Conservation (phyloP, 2,888 invertebrate species). For the Flexamia atlantica region DNA sequence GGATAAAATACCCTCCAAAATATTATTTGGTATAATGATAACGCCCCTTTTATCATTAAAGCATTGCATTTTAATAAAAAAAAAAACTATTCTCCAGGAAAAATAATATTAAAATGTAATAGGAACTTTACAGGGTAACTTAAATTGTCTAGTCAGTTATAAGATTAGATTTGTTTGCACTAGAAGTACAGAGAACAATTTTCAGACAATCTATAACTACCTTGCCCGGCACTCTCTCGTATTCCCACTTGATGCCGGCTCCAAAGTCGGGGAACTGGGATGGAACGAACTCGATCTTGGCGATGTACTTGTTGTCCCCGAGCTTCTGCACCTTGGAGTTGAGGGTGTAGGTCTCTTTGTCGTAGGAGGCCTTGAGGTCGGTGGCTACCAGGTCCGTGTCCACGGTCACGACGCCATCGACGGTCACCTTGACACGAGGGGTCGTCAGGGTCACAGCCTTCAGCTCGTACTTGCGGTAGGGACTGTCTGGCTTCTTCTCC, state of each 20-base stretch:
- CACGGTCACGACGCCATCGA: slow-evolving; percentile 77
- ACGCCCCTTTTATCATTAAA: too few relatives aligned
- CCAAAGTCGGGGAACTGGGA: slow-evolving; percentile 80
- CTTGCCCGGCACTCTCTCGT: slow-evolving; percentile 73
- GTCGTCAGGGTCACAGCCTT: slow-evolving; percentile 77
- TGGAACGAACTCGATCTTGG: slow-evolving; percentile 78
- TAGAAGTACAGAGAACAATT: too few relatives aligned
- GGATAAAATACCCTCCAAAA: too few relatives aligned
- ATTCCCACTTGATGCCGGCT: slow-evolving; percentile 80
- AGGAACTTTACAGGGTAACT: too few relatives aligned
- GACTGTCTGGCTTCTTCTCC: slow-evolving; percentile 74
- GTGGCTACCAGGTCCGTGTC: slow-evolving; percentile 73
- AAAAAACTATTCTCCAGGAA: too few relatives aligned
- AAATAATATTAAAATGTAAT: too few relatives aligned
- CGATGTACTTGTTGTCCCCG: slow-evolving; percentile 75
- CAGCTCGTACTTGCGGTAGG: slow-evolving; percentile 77
- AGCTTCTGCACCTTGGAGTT: slow-evolving; percentile 75
- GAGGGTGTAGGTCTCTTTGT: slow-evolving; percentile 75
- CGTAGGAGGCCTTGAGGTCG: slow-evolving; percentile 77
- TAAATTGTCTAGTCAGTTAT: too few relatives aligned
- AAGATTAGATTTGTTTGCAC: too few relatives aligned
- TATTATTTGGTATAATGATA: too few relatives aligned
- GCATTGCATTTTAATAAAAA: too few relatives aligned
- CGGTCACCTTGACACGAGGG: slow-evolving; percentile 72
- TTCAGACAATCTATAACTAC: slow-evolving; percentile 70